These are phyloP conservation scores for Ammodytes dubius DNA, from an alignment of 2,113 vertebrate genomes.

Conservation along the genomic window DNA sequence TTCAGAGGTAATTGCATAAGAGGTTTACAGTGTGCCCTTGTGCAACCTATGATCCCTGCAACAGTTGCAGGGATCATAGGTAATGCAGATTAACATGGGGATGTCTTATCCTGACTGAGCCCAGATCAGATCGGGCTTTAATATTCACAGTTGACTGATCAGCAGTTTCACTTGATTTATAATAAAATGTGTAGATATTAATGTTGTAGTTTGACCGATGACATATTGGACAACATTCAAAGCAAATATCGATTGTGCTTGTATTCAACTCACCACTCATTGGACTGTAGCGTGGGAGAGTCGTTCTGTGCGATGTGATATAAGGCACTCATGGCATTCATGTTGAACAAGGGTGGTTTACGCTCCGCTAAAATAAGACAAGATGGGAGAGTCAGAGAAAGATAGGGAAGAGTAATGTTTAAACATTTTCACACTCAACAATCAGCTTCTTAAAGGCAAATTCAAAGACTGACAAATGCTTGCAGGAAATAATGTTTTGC, in stretches of 20 bases:
- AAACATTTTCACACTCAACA: not conserved
- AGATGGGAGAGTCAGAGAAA: constrained; percentile 6
- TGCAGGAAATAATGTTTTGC: not conserved
- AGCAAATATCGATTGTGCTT: not conserved
- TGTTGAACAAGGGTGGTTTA: constrained; percentile 99
- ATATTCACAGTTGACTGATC: constrained; percentile 33
- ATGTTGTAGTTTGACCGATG: not conserved
- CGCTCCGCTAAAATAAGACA: constrained; percentile 90
- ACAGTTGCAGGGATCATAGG: constrained; percentile 52
- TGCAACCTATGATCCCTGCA: not conserved
- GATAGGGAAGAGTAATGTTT: not conserved
- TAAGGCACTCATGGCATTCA: constrained; percentile 99
- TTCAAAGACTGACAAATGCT: not conserved
- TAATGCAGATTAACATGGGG: constrained; percentile 51
- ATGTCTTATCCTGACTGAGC: constrained; percentile 47
- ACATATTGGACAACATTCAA: not conserved
- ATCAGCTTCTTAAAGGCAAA: constrained; percentile 5
- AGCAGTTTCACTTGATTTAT: constrained; percentile 3
- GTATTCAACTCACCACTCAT: constrained; percentile 92
- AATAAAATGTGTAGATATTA: not conserved
- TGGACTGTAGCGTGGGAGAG: constrained; percentile 95
- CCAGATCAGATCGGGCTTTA: constrained; percentile 6
- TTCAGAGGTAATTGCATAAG: constrained; percentile 64
- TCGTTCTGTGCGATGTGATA: constrained; percentile 99
- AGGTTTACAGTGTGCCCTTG: constrained; percentile 57